Evolutionary conservation across 2,113 vertebrate genomes (phyloP), one percentile per base, ranked within the genome.

Genomic region (Dryoscopus gambensis): DNA sequence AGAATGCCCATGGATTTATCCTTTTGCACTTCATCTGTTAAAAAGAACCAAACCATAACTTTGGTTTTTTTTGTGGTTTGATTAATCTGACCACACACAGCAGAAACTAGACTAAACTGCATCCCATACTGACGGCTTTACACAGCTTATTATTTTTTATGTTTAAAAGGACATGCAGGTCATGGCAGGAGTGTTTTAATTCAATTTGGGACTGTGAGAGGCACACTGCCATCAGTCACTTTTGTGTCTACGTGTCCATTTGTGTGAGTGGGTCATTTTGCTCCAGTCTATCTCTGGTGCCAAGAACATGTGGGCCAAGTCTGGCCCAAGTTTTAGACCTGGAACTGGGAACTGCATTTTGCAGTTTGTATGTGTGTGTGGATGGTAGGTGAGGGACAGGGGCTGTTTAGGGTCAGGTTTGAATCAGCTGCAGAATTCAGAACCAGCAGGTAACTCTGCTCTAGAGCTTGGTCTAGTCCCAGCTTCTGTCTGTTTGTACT

Each of bases 391-490:
- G n/a, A 83, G n/a, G 37, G 50, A 19, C 46, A 59, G 16, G 15
- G 49, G 6, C 13, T 73, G 15, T 47, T 77, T 21, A 77, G 13
- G 31, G 35, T 46, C 63, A 84, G n/a, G 33, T 73, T 80, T 88
- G 46, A 86, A 83, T 67, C 68, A 88, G 35, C 60, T 75, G 71
- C 42, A 86, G 60, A 95, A 67, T 90, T 81, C 52, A 52, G 53
- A 90, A 65, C 11, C 11, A 75, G 68, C 31, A 74, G 31, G 31
- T 59, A 77, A 70, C 21, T 87, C 69, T 89, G 12, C 69, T 92
- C 31, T 68, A 17, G 52, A 71, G 44, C 22, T 86, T 82, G 50
- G 20, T 63, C 67, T 60, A 55, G 33, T 39, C 73, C 25, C 37
- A 71, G 7, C 33, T 88, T 93, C 39, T 56, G 27, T 14, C 35